Conservation (phyloP, 2,888 invertebrate species). For the Heteromyza rotundicornis region DNA sequence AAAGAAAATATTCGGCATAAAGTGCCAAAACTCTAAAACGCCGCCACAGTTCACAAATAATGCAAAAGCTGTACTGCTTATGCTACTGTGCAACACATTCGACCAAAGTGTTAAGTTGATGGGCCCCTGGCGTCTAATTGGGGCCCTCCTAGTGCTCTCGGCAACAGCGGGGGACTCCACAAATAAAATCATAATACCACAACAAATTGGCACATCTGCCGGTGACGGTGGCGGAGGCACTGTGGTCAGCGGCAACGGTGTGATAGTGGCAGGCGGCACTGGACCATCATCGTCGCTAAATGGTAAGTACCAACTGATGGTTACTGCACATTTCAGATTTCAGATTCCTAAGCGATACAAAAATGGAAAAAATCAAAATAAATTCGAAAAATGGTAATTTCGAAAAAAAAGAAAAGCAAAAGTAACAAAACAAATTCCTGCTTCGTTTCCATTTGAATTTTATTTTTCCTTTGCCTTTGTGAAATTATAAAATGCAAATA, state of each 20-base stretch:
- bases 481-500: conserved; percentile 2
- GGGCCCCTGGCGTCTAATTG: conserved; percentile 63
- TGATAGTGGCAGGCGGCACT: conserved; percentile 53
- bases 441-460: conserved; percentile 4
- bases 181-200: conserved; percentile 57
- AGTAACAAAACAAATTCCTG: not conserved
- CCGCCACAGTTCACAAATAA: not conserved
- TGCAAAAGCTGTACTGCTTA: conserved; percentile 24
- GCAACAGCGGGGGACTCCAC: conserved; percentile 63
- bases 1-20: too few relatives aligned
- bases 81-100: conserved; percentile 21
- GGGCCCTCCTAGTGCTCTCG: conserved; percentile 63
- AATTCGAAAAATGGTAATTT: not conserved
- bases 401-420: not conserved
- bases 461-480: conserved; percentile 8
- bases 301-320: conserved; percentile 44
- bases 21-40: too few relatives aligned
- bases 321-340: not conserved
- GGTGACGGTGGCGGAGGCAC: conserved; percentile 46
- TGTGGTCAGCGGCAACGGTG: conserved; percentile 38
- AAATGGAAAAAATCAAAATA: too few relatives aligned
- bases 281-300: conserved; percentile 55
- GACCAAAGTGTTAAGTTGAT: conserved; percentile 59
- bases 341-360: too few relatives aligned
- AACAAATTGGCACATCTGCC: conserved; percentile 40